phyloP scores from a whole-genome alignment of 2,113 vertebrate genomes.

The Genyomyrus donnyi region DNA sequence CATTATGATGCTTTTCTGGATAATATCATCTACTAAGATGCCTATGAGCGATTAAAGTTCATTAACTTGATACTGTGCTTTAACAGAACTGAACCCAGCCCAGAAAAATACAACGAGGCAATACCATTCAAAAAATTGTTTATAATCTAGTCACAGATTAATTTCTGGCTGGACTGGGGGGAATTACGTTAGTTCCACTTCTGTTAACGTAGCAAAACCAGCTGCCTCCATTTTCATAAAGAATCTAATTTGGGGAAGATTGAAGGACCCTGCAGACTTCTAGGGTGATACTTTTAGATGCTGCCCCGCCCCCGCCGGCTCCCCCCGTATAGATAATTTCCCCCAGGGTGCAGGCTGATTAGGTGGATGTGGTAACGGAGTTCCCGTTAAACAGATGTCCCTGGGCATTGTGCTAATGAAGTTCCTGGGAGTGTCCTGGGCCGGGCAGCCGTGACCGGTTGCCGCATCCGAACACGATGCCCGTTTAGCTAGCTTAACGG shows the following conservation, averaged over 20 bases:
- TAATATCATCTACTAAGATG: background rate
- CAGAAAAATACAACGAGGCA: background rate
- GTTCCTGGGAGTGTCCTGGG: slow-evolving; percentile 8
- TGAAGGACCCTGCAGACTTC: slow-evolving; percentile 5
- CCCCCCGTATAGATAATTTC: slow-evolving; percentile 40
- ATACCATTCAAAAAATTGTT: background rate
- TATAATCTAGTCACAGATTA: background rate
- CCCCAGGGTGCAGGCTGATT: slow-evolving; percentile 37
- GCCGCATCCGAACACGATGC: background rate
- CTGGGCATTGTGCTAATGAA: slow-evolving; percentile 44
- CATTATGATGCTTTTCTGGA: background rate
- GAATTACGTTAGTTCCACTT: slow-evolving; percentile 9
- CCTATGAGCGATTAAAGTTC: background rate
- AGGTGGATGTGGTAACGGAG: slow-evolving; percentile 33
- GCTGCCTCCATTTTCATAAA: slow-evolving; percentile 17
- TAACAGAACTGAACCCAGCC: background rate
- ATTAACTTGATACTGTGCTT: background rate
- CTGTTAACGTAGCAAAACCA: slow-evolving; percentile 20
- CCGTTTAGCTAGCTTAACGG: background rate
- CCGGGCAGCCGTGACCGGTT: background rate
- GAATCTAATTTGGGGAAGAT: slow-evolving; percentile 35
- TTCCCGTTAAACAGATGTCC: slow-evolving; percentile 42
- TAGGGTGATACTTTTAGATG: slow-evolving; percentile 29
- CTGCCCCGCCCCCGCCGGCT: background rate
- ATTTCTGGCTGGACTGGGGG: background rate